Base-by-base conservation (phyloP, 2,797 vertebrate genomes). In the Malurus leucopterus region DNA sequence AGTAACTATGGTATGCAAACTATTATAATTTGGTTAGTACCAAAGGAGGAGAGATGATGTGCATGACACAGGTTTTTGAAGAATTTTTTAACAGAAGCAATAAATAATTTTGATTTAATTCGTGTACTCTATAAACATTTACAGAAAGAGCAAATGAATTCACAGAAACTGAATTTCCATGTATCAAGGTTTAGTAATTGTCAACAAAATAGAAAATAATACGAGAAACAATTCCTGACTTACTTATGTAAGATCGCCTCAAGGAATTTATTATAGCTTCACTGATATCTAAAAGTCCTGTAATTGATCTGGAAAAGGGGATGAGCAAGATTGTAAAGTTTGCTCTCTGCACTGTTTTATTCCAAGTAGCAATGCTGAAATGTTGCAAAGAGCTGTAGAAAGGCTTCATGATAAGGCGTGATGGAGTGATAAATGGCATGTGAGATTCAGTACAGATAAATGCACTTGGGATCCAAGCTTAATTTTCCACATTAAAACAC, bases 51-150 rank as follows among this genome's bases (percentile, higher is more conserved):
- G 47, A 55, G 20, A 29, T 43, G 43, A 20, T 47, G 29, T n/a
- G 11, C 2, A 9, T 13, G 24, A 29, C 6, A 30, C 3, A 4
- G 0, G 1, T 41, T 74, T 78, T 22, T 5, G 8, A 49, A 34
- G 38, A 13, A 7, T 57, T 75, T 70, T 84, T 58, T n/a, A 24
- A 36, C 12, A 51, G 23, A 73, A 84, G 46, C 19, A 79, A 47
- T 7, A 40, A 64, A 4, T 63, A 46, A 63, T 59, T 69, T 77
- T 53, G 11, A 32, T 62, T 75, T 58, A 8, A 34, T 34, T 72
- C 2, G 22, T 67, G 14, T 68, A 18, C 54, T 77, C 22, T 50
- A 8, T 18, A 36, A 30, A 40, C 8, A 17, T 34, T 46, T 69
- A 15, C 17, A 46, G 20, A 34, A 63, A 69, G 26, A 15, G 8